Percentiles rank a stretch among this genome's conserved stretches.
These are phyloP conservation scores for Pipra filicauda DNA, from an alignment of 2,113 vertebrate species.

Conservation along the genomic window DNA sequence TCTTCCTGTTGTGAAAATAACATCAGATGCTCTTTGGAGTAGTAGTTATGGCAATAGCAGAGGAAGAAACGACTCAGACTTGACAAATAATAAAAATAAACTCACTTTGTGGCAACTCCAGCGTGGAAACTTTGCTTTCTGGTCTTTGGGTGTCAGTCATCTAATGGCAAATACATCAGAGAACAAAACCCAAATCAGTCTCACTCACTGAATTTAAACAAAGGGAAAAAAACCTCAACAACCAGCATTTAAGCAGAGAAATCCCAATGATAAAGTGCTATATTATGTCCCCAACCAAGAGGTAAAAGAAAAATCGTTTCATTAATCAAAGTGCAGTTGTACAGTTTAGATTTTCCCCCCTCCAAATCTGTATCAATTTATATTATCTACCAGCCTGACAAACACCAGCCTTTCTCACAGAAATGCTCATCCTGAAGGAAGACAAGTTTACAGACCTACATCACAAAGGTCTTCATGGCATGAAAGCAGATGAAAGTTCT, in stretches of 20 bases:
- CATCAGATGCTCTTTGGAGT: not conserved
- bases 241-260: not conserved
- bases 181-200: not conserved
- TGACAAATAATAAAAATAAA: not conserved
- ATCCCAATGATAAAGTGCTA: not conserved
- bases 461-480: not conserved
- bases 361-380: fast-evolving
- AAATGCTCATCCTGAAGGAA: not conserved
- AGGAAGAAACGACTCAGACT: not conserved
- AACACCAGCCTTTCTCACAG: not conserved
- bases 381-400: no score
- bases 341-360: fast-evolving
- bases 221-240: not conserved
- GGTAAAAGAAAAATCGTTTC: not conserved
- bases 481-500: not conserved
- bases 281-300: not conserved
- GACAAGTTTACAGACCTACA: not conserved
- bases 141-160: not conserved
- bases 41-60: not conserved
- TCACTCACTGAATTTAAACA: not conserved
- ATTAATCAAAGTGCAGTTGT: not conserved
- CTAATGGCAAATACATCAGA: slow-evolving; percentile 35
- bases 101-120: slow-evolving; percentile 63
- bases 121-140: slow-evolving; percentile 51
- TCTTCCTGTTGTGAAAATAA: not conserved